Conservation (phyloP, 2,797 vertebrate species). For the Tinamus major region DNA sequence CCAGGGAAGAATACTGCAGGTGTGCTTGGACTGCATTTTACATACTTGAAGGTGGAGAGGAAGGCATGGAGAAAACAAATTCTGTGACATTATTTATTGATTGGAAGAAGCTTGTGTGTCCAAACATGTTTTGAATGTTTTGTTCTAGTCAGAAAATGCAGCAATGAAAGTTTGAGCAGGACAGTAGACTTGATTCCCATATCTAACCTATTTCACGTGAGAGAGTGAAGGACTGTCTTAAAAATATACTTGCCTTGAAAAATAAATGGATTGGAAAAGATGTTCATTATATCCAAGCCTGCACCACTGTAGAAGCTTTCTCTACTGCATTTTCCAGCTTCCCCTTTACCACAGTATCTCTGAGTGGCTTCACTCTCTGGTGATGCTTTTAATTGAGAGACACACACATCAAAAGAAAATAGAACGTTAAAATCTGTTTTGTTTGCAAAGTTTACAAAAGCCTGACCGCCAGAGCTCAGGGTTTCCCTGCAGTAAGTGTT, state of each 20-base stretch:
- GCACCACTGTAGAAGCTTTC: neutral
- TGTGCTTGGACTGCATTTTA: neutral
- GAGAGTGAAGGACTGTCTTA: neutral
- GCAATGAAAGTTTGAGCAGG: neutral
- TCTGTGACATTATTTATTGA: conserved; percentile 37
- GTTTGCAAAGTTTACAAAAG: conserved; percentile 1
- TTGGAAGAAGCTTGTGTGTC: conserved; percentile 12
- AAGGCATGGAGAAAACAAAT: neutral
- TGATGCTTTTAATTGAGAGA: conserved; percentile 1
- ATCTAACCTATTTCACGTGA: neutral
- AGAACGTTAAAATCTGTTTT: neutral
- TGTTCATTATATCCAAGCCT: neutral
- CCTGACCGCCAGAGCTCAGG: neutral
- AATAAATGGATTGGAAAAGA: conserved; percentile 16
- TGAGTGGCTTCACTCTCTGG: neutral
- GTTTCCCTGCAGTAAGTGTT: neutral
- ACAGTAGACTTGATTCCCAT: neutral
- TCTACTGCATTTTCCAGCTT: neutral
- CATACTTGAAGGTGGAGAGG: neutral
- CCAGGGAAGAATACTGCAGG: neutral
- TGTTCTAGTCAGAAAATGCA: neutral
- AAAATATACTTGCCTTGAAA: neutral
- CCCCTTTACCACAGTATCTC: neutral
- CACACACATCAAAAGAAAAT: neutral
- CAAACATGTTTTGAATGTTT: neutral